phyloP scores from a whole-genome alignment of 1,140 invertebrate species.

The Temnothorax curvispinosus region DNA sequence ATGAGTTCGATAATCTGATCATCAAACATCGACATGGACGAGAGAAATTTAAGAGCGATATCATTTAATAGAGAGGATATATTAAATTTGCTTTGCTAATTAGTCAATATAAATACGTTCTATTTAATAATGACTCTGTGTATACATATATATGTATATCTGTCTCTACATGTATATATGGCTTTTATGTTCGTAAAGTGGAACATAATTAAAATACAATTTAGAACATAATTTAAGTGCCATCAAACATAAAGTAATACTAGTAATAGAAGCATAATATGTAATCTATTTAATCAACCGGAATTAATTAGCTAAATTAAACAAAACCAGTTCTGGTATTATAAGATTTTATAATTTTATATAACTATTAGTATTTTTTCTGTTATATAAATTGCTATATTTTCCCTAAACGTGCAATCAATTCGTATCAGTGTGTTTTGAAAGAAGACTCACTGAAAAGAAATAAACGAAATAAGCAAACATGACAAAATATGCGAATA shows the following conservation, averaged over 20 bases:
- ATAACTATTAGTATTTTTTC: not conserved
- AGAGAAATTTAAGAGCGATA: not conserved
- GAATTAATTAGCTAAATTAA: not conserved
- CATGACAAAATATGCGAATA: not conserved
- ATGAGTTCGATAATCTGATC: conserved; percentile 16
- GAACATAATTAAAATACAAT: not conserved
- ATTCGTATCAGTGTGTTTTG: not conserved
- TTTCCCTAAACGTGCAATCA: not conserved
- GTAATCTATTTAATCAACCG: not conserved
- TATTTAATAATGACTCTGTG: not conserved
- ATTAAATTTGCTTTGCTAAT: conserved; percentile 16
- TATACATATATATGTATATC: too few species aligned
- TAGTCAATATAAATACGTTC: not conserved
- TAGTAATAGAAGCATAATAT: not conserved
- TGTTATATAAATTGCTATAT: not conserved
- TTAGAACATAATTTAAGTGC: not conserved
- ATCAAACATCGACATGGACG: not conserved
- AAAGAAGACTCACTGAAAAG: not conserved
- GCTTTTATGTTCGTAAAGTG: not conserved
- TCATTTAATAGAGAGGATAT: not conserved
- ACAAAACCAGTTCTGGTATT: not conserved
- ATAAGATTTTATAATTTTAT: conserved; percentile 2
- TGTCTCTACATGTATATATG: too few species aligned
- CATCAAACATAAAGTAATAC: not conserved
- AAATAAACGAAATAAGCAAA: not conserved